Evolutionary conservation across 2,888 invertebrate species (phyloP).

Genomic region (Chloroclysta siterata): DNA sequence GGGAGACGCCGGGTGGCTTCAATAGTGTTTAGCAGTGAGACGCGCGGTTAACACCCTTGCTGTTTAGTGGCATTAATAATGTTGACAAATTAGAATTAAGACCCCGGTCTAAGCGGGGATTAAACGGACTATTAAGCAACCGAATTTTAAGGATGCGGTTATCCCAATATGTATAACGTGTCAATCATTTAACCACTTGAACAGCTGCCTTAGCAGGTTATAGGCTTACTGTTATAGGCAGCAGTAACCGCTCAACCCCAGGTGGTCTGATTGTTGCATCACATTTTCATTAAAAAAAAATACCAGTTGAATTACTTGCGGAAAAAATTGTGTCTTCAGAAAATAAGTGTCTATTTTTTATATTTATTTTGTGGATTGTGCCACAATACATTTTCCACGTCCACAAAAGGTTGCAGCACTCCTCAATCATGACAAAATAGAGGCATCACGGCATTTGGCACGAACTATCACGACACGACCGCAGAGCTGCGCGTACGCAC

Average conservation of each 20-base stretch:
- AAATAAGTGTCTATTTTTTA: too few relatives aligned
- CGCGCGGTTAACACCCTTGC: slow-evolving; percentile 65
- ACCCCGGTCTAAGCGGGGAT: slow-evolving; percentile 6
- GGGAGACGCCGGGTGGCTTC: slow-evolving; percentile 75
- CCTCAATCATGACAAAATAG: slow-evolving; percentile 28
- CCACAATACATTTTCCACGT: neutral
- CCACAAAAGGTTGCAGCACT: slow-evolving; percentile 16
- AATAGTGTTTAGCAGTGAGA: slow-evolving; percentile 74
- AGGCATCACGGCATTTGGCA: slow-evolving; percentile 32
- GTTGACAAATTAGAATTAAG: slow-evolving; percentile 42
- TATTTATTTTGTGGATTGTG: too few relatives aligned
- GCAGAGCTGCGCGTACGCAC: slow-evolving; percentile 49
- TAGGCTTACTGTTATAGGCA: too few relatives aligned
- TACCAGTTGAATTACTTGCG: too few relatives aligned
- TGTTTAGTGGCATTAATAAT: slow-evolving; percentile 41
- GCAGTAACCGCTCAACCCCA: too few relatives aligned
- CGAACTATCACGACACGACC: slow-evolving; percentile 38
- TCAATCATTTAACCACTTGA: neutral
- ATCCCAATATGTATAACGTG: slow-evolving; percentile 4
- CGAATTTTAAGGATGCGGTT: neutral
- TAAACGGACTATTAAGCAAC: slow-evolving; percentile 17
- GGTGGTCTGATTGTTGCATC: too few relatives aligned
- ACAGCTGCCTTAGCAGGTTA: too few relatives aligned
- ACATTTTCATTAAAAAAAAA: too few relatives aligned
- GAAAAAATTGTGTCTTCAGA: too few relatives aligned